Evolutionary conservation across 2,888 invertebrate species (phyloP).

Genomic region (Cantharis rustica): DNA sequence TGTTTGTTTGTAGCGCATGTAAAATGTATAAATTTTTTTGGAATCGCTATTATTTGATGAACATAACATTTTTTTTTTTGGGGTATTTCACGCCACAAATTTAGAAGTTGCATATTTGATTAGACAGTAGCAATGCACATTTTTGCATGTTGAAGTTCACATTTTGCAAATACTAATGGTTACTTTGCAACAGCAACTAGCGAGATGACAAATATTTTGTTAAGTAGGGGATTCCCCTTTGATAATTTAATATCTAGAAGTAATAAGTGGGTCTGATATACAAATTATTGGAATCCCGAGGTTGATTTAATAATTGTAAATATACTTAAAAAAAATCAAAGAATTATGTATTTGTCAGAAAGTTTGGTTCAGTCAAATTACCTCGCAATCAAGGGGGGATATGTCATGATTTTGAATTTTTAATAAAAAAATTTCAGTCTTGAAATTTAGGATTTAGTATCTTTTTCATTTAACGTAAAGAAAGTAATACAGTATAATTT

Average conservation of each 20-base stretch:
- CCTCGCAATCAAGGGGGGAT: not conserved
- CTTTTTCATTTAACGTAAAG: not conserved
- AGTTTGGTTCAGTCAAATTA: not conserved
- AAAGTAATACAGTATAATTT: not conserved
- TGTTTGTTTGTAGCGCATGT: conserved; percentile 4
- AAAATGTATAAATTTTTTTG: conserved; percentile 5
- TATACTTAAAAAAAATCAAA: no score
- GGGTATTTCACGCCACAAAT: conserved; percentile 10
- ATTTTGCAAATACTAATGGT: not conserved
- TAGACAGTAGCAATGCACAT: conserved; percentile 25
- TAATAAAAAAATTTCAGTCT: no score
- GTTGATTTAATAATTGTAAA: not conserved
- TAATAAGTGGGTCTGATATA: not conserved
- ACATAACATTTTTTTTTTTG: conserved; percentile 4
- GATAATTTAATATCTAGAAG: not conserved
- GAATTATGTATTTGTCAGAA: no score
- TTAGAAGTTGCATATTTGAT: not conserved
- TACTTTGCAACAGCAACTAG: not conserved
- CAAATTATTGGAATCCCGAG: not conserved
- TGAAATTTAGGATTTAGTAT: not conserved
- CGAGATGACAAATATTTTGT: not conserved
- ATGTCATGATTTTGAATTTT: no score
- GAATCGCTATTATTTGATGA: conserved; percentile 3
- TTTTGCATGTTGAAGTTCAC: conserved; percentile 21
- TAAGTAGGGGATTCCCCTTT: not conserved